Percentiles rank a stretch among this genome's conserved stretches.
phyloP scores from a whole-genome alignment of 2,113 vertebrate genomes.

The Mungos mungo region DNA sequence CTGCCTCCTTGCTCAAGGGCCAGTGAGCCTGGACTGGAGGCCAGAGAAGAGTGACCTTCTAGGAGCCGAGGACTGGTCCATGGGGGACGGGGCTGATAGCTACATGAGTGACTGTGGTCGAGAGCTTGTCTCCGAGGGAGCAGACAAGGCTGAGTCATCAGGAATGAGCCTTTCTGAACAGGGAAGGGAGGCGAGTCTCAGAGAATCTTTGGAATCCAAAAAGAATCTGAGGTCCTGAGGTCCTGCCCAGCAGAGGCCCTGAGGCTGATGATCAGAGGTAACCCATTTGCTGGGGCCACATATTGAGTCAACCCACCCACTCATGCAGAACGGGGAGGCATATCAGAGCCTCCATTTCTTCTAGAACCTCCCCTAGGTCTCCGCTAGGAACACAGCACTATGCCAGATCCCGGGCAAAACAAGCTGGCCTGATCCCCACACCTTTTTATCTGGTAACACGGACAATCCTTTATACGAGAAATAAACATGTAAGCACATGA shows the following conservation, averaged over 20 bases:
- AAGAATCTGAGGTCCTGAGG: background rate
- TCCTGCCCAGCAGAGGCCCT: background rate
- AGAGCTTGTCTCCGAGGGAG: background rate
- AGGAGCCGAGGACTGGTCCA: rapidly evolving
- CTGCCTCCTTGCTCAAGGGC: background rate
- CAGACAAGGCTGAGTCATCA: rapidly evolving
- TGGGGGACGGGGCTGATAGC: no score
- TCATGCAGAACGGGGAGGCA: background rate
- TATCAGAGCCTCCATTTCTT: background rate
- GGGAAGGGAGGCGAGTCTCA: background rate
- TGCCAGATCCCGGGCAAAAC: rapidly evolving
- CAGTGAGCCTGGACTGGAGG: background rate
- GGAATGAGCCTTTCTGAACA: background rate
- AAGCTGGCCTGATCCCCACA: no score
- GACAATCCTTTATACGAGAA: background rate
- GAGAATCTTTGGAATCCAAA: background rate
- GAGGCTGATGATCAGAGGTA: background rate
- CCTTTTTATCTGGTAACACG: rapidly evolving
- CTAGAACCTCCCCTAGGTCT: background rate
- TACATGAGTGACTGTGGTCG: rapidly evolving
- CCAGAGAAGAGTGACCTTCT: background rate
- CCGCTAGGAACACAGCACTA: background rate
- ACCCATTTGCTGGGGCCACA: background rate
- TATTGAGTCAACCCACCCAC: no score
- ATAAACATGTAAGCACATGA: background rate